These are phyloP conservation scores for Aldrovandia affinis DNA, from an alignment of 2,797 vertebrate species.

Conservation along the genomic window DNA sequence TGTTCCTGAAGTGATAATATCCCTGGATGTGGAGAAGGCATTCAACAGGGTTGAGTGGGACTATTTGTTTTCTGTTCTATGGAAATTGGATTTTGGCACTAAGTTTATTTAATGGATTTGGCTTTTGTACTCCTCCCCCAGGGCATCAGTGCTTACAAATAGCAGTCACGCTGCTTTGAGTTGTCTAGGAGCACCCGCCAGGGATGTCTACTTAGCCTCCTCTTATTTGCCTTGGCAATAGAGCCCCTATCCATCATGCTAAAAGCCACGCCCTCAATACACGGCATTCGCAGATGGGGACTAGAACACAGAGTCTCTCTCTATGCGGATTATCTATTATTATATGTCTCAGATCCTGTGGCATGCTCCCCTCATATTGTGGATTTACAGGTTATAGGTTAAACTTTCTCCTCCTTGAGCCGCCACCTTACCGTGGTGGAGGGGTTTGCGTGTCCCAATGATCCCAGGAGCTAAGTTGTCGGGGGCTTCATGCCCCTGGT, in stretches of 20 bases:
- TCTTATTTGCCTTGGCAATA: conserved; percentile 22
- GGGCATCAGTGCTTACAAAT: conserved; percentile 27
- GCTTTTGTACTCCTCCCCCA: conserved; percentile 14
- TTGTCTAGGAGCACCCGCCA: conserved; percentile 16
- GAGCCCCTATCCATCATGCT: conserved; percentile 20
- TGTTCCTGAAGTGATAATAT: conserved; percentile 21
- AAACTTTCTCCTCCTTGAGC: too few relatives aligned
- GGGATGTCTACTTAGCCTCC: conserved; percentile 10
- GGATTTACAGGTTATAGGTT: too few relatives aligned
- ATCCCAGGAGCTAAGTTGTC: too few relatives aligned
- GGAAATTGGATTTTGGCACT: conserved; percentile 17
- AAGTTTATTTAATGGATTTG: conserved; percentile 23
- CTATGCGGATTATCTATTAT: conserved; percentile 5
- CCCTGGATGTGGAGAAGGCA: conserved; percentile 30
- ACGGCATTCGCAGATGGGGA: not conserved
- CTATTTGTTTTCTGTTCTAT: conserved; percentile 14
- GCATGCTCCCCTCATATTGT: not conserved
- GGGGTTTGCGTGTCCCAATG: too few relatives aligned
- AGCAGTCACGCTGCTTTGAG: conserved; percentile 4
- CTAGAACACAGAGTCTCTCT: not conserved
- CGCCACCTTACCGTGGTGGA: too few relatives aligned
- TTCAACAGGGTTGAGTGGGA: conserved; percentile 26
- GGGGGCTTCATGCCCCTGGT: too few relatives aligned
- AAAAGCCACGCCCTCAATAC: not conserved
- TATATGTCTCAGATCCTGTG: not conserved